Percentiles rank a stretch among this genome's conserved stretches.
phyloP scores from a whole-genome alignment of 1,140 invertebrate species.

The Lethocerus indicus region DNA sequence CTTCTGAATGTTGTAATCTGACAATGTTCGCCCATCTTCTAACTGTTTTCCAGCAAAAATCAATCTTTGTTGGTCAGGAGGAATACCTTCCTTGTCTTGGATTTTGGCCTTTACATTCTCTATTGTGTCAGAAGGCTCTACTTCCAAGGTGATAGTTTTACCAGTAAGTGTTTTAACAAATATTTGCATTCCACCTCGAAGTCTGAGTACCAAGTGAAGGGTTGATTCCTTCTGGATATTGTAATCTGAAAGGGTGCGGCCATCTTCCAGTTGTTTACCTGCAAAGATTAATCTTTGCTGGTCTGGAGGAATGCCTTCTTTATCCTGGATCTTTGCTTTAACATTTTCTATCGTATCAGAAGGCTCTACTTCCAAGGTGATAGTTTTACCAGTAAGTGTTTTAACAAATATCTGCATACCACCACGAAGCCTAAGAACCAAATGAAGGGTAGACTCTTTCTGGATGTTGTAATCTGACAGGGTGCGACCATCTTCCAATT shows the following conservation, averaged over 20 bases:
- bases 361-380: constrained; percentile 50
- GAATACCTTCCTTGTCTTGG: constrained; percentile 51
- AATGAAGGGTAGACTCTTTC: constrained; percentile 42
- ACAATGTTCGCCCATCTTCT: constrained; percentile 64
- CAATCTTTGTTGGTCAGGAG: constrained; percentile 41
- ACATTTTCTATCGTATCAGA: constrained; percentile 62
- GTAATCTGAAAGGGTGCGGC: constrained; percentile 56
- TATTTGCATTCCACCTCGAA: constrained; percentile 50
- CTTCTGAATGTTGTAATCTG: constrained; percentile 54
- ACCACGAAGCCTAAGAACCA: constrained; percentile 45
- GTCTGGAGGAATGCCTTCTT: constrained; percentile 45
- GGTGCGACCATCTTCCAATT: constrained; percentile 66
- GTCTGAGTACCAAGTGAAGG: constrained; percentile 43
- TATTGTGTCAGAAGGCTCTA: constrained; percentile 55
- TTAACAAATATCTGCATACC: constrained; percentile 54
- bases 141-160: constrained; percentile 54
- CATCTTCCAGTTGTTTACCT: constrained; percentile 70
- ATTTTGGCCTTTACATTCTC: constrained; percentile 66
- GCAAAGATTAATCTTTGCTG: constrained; percentile 39
- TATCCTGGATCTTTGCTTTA: constrained; percentile 62
- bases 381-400: constrained; percentile 55
- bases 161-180: constrained; percentile 56
- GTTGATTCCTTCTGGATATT: constrained; percentile 48
- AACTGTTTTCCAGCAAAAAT: constrained; percentile 57
- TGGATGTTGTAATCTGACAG: constrained; percentile 57